Base-by-base conservation (phyloP, 2,797 vertebrate genomes). In the Hydrocynus forskahlii region DNA sequence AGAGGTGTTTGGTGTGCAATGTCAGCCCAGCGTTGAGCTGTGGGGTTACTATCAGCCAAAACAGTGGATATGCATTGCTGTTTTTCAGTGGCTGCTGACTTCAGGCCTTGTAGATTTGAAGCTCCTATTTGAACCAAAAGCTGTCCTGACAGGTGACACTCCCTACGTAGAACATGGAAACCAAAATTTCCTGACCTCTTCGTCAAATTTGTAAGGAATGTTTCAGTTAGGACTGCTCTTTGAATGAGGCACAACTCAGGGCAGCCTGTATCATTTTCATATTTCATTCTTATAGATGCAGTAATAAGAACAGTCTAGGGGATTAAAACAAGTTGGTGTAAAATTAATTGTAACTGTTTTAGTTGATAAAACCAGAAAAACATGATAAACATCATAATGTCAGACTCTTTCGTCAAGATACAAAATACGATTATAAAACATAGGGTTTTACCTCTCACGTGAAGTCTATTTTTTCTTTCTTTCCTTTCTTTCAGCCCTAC, bases 11-110 rank as follows among this genome's bases (percentile, higher is more conserved):
- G 40, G 0, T 48, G 45, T 62, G 62, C 54, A 50, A 62, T 70
- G 29, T 25, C 55, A 59, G 64, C 75, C 83, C 73, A 83, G 64
- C 75, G 23, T 19, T 55, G 50, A 35, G 14, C 23, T 50, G 13
- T 38, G 63, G 16, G 35, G 29, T 66, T 38, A 38, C 35, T 66
- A 12, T 66, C 63, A 19, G 63, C 13, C 35, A 40, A 35, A 29
- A 17, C 14, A 17, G 35, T 17, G 17, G 0, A 66, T 38, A n/a
- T 38, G 1, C 16, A 14, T 7, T 63, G 25, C 14, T 60, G 7
- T 60, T 23, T 63, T 16, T 14, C 21, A 35, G 25, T 62, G 8
- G 23, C 1, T 60, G 10, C 7, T 60, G 1, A 60, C n/a, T 60
- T n/a, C 7, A 10, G n/a, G 57, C 2, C 9, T n/a, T 60, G n/a